Conservation (phyloP, 2,797 vertebrate species). For the Anas acuta region DNA sequence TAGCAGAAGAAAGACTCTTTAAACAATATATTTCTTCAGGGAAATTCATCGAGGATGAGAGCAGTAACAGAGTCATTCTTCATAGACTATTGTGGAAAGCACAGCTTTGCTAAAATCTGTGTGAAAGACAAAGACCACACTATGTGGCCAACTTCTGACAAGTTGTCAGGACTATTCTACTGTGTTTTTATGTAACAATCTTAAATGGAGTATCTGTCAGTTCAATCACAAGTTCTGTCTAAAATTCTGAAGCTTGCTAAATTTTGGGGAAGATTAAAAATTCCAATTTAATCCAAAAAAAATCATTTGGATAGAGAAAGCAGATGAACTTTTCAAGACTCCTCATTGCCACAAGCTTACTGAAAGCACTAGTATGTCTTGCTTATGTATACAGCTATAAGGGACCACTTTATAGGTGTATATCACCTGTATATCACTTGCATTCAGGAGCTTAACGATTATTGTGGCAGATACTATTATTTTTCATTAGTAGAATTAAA, state of each 20-base stretch:
- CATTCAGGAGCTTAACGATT: background rate
- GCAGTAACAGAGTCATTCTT: background rate
- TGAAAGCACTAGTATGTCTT: background rate
- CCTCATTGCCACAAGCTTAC: background rate
- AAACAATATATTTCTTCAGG: conserved; percentile 8
- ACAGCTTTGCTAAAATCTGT: background rate
- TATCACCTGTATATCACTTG: background rate
- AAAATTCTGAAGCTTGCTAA: background rate
- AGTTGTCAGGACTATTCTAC: background rate
- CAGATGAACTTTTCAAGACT: background rate
- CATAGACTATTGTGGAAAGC: background rate
- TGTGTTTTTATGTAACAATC: background rate
- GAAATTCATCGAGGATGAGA: background rate
- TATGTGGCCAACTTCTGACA: background rate
- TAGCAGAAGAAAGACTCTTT: conserved; percentile 20
- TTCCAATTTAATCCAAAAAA: background rate
- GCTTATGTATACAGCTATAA: background rate
- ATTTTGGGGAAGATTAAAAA: background rate
- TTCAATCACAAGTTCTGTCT: background rate
- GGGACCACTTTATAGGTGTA: background rate
- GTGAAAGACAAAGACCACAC: background rate
- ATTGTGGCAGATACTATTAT: background rate
- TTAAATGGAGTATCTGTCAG: background rate
- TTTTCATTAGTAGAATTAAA: background rate
- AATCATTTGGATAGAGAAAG: background rate